Percentiles rank a stretch among this genome's conserved stretches.
Conservation (phyloP, 1,140 invertebrate species). For the Drosophila rhopaloa region DNA sequence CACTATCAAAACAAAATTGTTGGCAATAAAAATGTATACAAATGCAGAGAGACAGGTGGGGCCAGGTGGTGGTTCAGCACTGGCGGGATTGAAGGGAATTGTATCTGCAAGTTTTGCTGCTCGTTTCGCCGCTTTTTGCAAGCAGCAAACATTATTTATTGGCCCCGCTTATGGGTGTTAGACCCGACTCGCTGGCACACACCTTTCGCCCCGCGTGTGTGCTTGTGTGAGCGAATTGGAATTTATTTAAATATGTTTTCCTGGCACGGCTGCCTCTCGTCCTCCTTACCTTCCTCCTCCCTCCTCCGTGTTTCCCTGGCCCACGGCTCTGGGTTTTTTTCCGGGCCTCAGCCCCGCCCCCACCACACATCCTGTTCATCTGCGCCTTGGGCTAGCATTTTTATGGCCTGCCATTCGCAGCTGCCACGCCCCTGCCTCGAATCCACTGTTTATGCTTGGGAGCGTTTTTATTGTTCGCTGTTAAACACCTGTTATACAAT, state of each 20-base stretch:
- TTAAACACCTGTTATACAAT: constrained; percentile 79
- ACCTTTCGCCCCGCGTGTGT: constrained; percentile 9
- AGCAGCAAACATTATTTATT: constrained; percentile 74
- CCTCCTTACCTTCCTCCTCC: not conserved
- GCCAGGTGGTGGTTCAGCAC: not conserved
- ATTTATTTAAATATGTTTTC: constrained; percentile 81
- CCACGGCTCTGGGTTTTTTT: constrained; percentile 11
- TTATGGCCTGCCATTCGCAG: constrained; percentile 79
- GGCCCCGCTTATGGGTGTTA: constrained; percentile 60
- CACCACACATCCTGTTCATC: constrained; percentile 11
- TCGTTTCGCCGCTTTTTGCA: constrained; percentile 30
- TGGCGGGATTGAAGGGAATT: constrained; percentile 21
- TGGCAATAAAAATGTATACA: constrained; percentile 81
- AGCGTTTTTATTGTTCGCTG: constrained; percentile 76
- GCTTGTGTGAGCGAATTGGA: constrained; percentile 57
- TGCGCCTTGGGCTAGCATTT: constrained; percentile 67
- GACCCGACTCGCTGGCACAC: not conserved
- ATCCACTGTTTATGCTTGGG: constrained; percentile 42
- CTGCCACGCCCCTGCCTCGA: constrained; percentile 32
- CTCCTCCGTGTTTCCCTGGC: constrained; percentile 1
- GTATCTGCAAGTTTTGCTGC: constrained; percentile 52
- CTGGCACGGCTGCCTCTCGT: constrained; percentile 6
- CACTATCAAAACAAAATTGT: constrained; percentile 80
- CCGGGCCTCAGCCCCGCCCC: not conserved
- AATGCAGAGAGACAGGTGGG: constrained; percentile 73